Conservation (phyloP, 2,113 vertebrate species). For the Sardina pilchardus region DNA sequence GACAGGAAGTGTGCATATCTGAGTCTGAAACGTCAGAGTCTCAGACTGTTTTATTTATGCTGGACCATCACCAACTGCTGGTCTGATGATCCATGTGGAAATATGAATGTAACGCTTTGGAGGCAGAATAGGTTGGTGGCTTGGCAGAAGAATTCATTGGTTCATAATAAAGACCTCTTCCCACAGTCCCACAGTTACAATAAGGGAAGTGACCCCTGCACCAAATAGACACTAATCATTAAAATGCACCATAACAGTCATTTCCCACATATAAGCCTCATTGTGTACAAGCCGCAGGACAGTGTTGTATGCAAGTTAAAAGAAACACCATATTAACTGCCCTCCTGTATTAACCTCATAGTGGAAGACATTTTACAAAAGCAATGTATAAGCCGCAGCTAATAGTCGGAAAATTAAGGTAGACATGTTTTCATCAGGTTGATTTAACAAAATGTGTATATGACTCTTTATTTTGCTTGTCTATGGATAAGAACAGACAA, state of each 20-base stretch:
- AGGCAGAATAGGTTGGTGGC: not conserved
- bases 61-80: no score
- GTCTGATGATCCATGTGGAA: no score
- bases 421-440: not conserved
- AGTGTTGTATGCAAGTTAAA: no score
- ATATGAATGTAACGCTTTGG: not conserved
- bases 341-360: no score
- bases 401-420: no score
- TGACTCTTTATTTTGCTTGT: conserved; percentile 15
- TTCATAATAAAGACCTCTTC: not conserved
- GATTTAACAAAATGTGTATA: not conserved
- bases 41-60: no score
- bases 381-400: no score
- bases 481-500: conserved; percentile 8
- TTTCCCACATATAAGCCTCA: no score
- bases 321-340: no score
- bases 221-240: not conserved
- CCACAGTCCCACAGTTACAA: not conserved
- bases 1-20: not conserved
- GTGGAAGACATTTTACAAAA: no score
- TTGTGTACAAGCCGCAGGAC: no score
- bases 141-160: not conserved
- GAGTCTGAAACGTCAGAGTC: no score
- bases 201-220: not conserved
- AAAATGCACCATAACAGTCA: not conserved